phyloP scores from a whole-genome alignment of 2,113 vertebrate species.

The Mungos mungo region DNA sequence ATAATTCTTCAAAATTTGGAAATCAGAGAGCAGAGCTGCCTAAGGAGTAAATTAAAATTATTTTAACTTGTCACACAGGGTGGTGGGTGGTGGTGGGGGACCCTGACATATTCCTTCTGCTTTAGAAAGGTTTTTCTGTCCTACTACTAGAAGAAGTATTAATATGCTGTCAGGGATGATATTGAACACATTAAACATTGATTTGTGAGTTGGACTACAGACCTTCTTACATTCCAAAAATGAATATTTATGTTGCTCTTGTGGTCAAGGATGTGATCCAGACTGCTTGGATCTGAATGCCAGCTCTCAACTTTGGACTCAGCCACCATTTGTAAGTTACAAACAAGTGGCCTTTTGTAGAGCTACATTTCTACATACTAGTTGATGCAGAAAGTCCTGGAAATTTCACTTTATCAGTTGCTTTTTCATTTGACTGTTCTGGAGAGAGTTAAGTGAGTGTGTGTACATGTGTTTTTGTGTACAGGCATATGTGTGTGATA shows the following conservation, averaged over 20 bases:
- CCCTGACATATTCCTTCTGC: not conserved
- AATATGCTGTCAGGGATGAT: not conserved
- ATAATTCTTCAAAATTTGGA: not conserved
- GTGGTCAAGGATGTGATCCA: not conserved
- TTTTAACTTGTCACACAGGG: not conserved
- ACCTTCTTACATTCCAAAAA: not conserved
- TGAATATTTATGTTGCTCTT: not conserved
- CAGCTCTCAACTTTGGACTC: not conserved
- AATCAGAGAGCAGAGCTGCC: not conserved
- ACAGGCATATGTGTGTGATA: not conserved
- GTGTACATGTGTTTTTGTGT: not conserved
- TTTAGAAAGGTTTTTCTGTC: constrained; percentile 21
- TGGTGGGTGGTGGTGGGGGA: too few relatives aligned
- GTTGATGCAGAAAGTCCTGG: not conserved
- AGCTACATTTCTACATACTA: not conserved
- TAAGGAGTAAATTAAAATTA: not conserved
- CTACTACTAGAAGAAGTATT: not conserved
- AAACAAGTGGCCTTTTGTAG: not conserved
- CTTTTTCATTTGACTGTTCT: not conserved
- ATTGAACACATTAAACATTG: not conserved
- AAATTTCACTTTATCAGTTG: not conserved
- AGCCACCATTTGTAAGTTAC: not conserved
- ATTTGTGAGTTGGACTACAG: not conserved
- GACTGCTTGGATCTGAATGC: not conserved
- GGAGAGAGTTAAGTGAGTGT: not conserved